Evolutionary conservation across 2,113 vertebrate genomes (phyloP).

Genomic region (Desmodus rotundus): DNA sequence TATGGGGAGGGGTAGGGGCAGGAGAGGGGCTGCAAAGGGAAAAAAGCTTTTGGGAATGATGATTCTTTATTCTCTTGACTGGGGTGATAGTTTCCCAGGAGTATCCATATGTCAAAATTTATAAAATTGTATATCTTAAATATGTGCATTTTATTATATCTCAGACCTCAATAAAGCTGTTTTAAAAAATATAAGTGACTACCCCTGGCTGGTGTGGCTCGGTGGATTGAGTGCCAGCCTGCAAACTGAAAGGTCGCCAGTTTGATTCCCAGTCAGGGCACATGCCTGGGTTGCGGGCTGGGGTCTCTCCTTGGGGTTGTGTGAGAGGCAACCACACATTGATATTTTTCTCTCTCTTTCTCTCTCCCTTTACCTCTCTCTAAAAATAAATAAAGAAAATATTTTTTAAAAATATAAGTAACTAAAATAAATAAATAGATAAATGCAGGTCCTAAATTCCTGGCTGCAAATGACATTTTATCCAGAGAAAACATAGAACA

Average conservation of each 20-base stretch:
- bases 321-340: no score
- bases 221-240: no score
- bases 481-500: neutral
- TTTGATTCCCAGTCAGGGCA: no score
- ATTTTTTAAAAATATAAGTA: neutral
- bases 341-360: no score
- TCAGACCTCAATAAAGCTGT: neutral
- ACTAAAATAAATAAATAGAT: neutral
- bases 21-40: neutral
- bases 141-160: neutral
- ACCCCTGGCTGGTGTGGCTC: no score
- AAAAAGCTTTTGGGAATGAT: neutral
- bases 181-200: neutral
- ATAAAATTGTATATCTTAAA: neutral
- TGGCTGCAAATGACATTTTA: neutral
- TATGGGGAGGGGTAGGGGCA: rapidly evolving
- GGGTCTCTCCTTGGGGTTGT: no score
- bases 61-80: neutral
- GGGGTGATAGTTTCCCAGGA: neutral
- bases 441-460: neutral
- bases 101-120: neutral
- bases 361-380: no score
- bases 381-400: no score
- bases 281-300: no score
- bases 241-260: no score